Evolutionary conservation across 2,888 invertebrate genomes (phyloP).

Genomic region (Polymixis flavicincta): DNA sequence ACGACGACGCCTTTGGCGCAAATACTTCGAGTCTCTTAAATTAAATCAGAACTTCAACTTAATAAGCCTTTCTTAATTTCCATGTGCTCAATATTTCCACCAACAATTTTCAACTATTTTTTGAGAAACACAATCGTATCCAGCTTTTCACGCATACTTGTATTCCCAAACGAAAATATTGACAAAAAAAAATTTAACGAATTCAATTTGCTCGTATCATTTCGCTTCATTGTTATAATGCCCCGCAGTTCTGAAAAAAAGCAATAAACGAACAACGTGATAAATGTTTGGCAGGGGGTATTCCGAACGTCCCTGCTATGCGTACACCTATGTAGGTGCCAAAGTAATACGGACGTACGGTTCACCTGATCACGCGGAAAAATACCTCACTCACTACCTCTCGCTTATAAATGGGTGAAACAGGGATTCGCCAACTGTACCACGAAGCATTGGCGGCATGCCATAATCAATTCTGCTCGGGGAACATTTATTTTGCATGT

Average conservation of each 20-base stretch:
- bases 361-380: conserved; percentile 57
- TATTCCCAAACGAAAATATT: background rate
- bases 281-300: conserved; percentile 45
- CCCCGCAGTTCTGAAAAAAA: conserved; percentile 28
- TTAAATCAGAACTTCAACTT: conserved; percentile 47
- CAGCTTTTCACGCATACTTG: background rate
- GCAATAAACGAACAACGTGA: conserved; percentile 51
- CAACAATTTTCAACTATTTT: background rate
- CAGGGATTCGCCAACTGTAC: conserved; percentile 67
- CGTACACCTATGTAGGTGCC: conserved; percentile 34
- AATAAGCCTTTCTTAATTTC: conserved; percentile 35
- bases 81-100: conserved; percentile 8
- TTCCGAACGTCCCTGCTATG: conserved; percentile 38
- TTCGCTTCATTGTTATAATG: conserved; percentile 31
- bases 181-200: conserved; percentile 8
- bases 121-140: conserved; percentile 20
- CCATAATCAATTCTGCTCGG: conserved; percentile 70
- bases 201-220: conserved; percentile 39
- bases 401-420: conserved; percentile 60
- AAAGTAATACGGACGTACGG: conserved; percentile 41
- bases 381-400: conserved; percentile 51
- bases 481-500: conserved; percentile 60
- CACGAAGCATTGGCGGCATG: conserved; percentile 66
- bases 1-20: conserved; percentile 15
- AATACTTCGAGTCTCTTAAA: conserved; percentile 42